phyloP scores from a whole-genome alignment of 2,797 vertebrate species.

The Poecilia velifera region DNA sequence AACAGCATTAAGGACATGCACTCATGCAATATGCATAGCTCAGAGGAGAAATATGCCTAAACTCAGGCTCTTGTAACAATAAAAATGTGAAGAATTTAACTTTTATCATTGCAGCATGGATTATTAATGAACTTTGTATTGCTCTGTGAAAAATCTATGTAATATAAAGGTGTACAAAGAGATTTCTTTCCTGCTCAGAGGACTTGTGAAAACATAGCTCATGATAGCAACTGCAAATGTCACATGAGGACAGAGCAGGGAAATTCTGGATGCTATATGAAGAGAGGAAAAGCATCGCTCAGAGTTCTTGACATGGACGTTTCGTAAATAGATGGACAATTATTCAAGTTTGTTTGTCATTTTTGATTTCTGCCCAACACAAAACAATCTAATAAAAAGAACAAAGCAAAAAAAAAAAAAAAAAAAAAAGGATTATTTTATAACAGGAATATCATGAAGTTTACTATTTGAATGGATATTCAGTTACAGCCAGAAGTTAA shows the following conservation, averaged over 20 bases:
- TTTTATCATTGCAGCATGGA: slow-evolving; percentile 53
- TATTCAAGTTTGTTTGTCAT: background rate
- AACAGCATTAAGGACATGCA: slow-evolving; percentile 52
- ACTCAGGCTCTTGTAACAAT: slow-evolving; percentile 46
- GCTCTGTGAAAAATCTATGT: slow-evolving; percentile 38
- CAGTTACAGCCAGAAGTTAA: background rate
- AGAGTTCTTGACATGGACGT: slow-evolving; percentile 3
- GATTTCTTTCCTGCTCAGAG: slow-evolving; percentile 30
- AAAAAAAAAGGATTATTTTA: background rate
- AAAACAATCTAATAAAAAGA: background rate
- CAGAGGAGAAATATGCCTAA: slow-evolving; percentile 43
- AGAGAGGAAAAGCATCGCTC: slow-evolving; percentile 3
- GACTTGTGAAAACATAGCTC: slow-evolving; percentile 19
- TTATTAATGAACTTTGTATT: slow-evolving; percentile 58
- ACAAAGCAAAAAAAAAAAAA: background rate
- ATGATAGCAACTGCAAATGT: slow-evolving; percentile 21
- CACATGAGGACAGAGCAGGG: slow-evolving; percentile 5
- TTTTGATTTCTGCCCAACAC: background rate
- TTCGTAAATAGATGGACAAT: background rate
- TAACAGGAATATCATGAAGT: background rate
- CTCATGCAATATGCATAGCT: slow-evolving; percentile 67
- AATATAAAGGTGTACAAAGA: slow-evolving; percentile 42
- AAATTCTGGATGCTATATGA: background rate
- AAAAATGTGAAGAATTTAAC: slow-evolving; percentile 36
- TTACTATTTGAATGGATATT: background rate